Base-by-base conservation (phyloP, 1,140 invertebrate species). In the Papilio aristodemus region DNA sequence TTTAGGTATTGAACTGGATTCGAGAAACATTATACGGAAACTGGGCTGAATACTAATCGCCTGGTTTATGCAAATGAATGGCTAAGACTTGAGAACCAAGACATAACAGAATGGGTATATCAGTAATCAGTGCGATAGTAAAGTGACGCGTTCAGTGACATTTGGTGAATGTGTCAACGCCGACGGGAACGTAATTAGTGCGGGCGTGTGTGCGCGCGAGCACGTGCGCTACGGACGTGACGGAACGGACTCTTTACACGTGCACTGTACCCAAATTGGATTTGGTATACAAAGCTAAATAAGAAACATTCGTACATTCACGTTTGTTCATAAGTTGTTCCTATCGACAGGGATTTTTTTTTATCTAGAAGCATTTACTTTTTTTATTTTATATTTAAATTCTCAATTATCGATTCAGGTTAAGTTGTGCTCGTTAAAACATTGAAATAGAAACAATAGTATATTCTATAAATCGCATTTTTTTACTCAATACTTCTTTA, bases 221-320 rank as follows among this genome's bases (percentile, higher is more conserved):
- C 59, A 38, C 59, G 59, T 62, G 59, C 59, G 36, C 10, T 62
- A 10, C 32, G 54, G 66, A 74, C 73, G 73, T 74, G 70, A 71
- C 73, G 69, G 67, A 71, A 54, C 69, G 68, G 63, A 68, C 64
- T 54, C 46, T 67, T 22, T 36, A 67, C 73, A 74, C 73, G 68
- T 74, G 68, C 41, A 59, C 32, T 36, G 38, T 36, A 59, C 68
- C 46, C 19, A 62, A 62, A 62, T 62, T 62, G 59, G 36, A 50
- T 50, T 50, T 50, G n/a, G 19, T 13, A 62, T 17, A 38, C 59
- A 37, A 19, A 37, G 19, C 46, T 54, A 25, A 54, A 54, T 54
- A 25, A 54, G 46, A 54, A 46, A 46, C 43, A 46, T 22, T 50
- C 46, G 19, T 50, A 17, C 46, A 8, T 50, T 50, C 46, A 50